A percentile compares a stretch with the other conserved stretches of the same genome.
These are phyloP conservation scores for Dryomyza anilis DNA, from an alignment of 2,888 invertebrate genomes.

Conservation along the genomic window DNA sequence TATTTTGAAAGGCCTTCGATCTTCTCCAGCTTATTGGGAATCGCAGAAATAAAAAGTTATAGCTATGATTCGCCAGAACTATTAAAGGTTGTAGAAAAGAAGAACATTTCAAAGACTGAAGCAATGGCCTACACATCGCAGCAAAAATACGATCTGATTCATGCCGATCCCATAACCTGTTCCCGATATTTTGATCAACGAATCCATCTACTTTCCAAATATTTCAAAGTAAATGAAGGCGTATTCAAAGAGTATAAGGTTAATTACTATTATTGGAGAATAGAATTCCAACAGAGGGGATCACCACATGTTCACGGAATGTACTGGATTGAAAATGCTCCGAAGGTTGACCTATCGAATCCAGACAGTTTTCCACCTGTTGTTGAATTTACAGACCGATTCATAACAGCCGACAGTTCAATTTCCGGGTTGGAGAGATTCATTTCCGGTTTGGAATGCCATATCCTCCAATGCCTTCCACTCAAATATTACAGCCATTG, in stretches of 20 bases:
- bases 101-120: too few relatives aligned
- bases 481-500: slow-evolving; percentile 28
- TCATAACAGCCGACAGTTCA: slow-evolving; percentile 21
- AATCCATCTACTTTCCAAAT: slow-evolving; percentile 20
- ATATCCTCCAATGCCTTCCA: slow-evolving; percentile 29
- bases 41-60: slow-evolving; percentile 29
- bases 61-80: slow-evolving; percentile 28
- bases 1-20: slow-evolving; percentile 27
- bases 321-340: slow-evolving; percentile 25
- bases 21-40: slow-evolving; percentile 35
- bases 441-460: slow-evolving; percentile 30
- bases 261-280: slow-evolving; percentile 28
- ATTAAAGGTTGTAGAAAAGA: slow-evolving; percentile 23
- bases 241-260: slow-evolving; percentile 14
- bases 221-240: slow-evolving; percentile 20
- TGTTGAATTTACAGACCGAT: slow-evolving; percentile 24
- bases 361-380: slow-evolving; percentile 1
- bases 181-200: slow-evolving; percentile 25
- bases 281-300: slow-evolving; percentile 31
- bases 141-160: slow-evolving; percentile 20
- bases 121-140: slow-evolving; percentile 11
- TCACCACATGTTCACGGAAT: slow-evolving; percentile 31
- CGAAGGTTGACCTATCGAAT: slow-evolving; percentile 9
- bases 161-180: slow-evolving; percentile 22
- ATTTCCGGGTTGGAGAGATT: slow-evolving; percentile 10